phyloP scores from a whole-genome alignment of 1,140 invertebrate species.

The Drosophila bocqueti region DNA sequence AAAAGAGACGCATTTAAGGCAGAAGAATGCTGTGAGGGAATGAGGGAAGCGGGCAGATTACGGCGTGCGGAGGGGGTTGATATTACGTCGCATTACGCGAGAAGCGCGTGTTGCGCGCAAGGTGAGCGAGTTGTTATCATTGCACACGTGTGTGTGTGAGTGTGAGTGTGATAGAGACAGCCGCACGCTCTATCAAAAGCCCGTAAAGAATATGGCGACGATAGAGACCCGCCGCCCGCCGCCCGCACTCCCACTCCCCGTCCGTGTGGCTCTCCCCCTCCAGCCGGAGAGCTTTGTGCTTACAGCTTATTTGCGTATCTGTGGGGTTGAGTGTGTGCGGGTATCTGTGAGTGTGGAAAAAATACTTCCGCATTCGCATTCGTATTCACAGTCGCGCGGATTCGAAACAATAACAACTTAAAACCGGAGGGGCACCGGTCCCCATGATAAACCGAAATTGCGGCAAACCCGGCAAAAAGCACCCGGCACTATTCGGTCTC shows the following conservation, averaged over 20 bases:
- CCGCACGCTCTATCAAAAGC: constrained; percentile 60
- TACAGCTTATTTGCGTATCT: constrained; percentile 67
- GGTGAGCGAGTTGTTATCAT: constrained; percentile 81
- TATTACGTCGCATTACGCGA: constrained; percentile 79
- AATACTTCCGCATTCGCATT: constrained; percentile 70
- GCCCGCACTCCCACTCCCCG: constrained; percentile 6
- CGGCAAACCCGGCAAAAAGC: constrained; percentile 28
- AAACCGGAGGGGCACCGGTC: constrained; percentile 25
- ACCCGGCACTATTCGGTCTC: constrained; percentile 14
- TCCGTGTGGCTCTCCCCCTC: neutral
- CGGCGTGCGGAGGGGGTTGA: constrained; percentile 11
- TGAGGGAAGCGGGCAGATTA: constrained; percentile 18
- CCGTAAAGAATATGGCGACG: constrained; percentile 71
- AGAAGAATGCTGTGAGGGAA: constrained; percentile 51
- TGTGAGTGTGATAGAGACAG: neutral
- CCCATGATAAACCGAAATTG: constrained; percentile 54
- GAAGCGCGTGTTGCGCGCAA: constrained; percentile 73
- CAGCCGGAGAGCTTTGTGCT: constrained; percentile 40
- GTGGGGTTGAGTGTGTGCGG: constrained; percentile 17
- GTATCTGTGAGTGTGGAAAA: constrained; percentile 39
- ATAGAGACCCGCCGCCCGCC: constrained; percentile 46
- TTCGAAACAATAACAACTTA: constrained; percentile 64
- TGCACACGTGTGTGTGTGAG: constrained; percentile 46
- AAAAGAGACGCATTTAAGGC: constrained; percentile 60
- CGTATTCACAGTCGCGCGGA: constrained; percentile 20